A percentile compares a stretch with the other conserved stretches of the same genome.
phyloP scores from a whole-genome alignment of 2,113 vertebrate species.

The Castor canadensis region DNA sequence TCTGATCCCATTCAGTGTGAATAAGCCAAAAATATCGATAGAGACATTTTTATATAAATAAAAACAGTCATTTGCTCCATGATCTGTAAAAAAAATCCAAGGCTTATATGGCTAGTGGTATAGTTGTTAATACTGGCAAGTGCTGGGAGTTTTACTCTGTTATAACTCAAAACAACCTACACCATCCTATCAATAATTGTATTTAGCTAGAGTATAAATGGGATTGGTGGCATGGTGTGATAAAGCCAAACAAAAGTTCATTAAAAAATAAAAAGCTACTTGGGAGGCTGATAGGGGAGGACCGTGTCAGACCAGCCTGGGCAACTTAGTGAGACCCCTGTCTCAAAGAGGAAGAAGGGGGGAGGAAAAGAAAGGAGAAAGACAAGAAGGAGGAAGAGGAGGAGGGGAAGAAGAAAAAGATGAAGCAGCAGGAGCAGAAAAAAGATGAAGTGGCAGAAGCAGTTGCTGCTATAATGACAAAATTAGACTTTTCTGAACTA shows the following conservation, averaged over 20 bases:
- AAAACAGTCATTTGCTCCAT: not conserved
- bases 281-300: not conserved
- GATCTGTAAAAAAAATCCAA: conserved; percentile 18
- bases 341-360: not conserved
- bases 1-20: not conserved
- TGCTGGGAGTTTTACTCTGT: not conserved
- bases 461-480: not conserved
- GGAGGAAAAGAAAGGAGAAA: not conserved
- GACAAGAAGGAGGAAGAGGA: not conserved
- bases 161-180: conserved; percentile 7
- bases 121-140: not conserved
- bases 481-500: conserved; percentile 4
- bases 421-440: not conserved
- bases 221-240: not conserved
- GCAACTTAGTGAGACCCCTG: not conserved
- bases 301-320: not conserved
- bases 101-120: not conserved
- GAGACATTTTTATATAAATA: not conserved
- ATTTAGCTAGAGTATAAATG: not conserved
- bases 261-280: not conserved
- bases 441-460: too few species aligned
- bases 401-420: not conserved
- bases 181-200: not conserved
- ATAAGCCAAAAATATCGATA: not conserved
- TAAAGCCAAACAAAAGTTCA: not conserved